Evolutionary conservation across 1,140 invertebrate genomes (phyloP).

Genomic region (Luehdorfia chinensis): DNA sequence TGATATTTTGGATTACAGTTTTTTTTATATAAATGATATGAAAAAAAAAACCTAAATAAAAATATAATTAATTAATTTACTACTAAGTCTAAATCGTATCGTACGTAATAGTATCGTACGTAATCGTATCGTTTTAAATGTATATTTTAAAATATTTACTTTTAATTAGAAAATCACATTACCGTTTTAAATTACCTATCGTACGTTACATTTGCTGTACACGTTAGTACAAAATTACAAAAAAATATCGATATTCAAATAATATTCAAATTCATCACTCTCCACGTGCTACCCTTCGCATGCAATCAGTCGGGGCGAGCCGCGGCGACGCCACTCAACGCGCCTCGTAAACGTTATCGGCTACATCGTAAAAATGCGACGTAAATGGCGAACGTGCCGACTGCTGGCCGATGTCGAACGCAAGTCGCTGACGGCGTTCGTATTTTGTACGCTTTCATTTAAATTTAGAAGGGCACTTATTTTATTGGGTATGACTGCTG

Average conservation of each 20-base stretch:
- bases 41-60: too few relatives aligned
- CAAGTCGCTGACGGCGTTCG: slow-evolving; percentile 5
- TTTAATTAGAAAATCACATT: too few relatives aligned
- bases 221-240: too few relatives aligned
- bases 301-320: slow-evolving; percentile 64
- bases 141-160: too few relatives aligned
- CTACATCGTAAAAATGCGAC: slow-evolving; percentile 67
- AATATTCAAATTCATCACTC: slow-evolving; percentile 25
- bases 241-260: slow-evolving; percentile 22
- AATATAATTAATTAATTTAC: too few relatives aligned
- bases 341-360: slow-evolving; percentile 72
- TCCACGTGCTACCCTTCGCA: slow-evolving; percentile 41
- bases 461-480: background rate
- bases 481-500: background rate
- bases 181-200: too few relatives aligned
- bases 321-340: slow-evolving; percentile 67
- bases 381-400: slow-evolving; percentile 59
- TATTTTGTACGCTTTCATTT: slow-evolving; percentile 3
- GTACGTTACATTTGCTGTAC: too few relatives aligned
- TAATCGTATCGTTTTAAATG: too few relatives aligned
- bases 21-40: too few relatives aligned
- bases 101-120: too few relatives aligned
- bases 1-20: too few relatives aligned
- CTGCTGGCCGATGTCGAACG: slow-evolving; percentile 17
- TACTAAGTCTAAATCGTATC: too few relatives aligned